Evolutionary conservation across 2,888 invertebrate species (phyloP), one percentile per base, ranked within the genome.

Genomic region (Meiosimyza decipiens): DNA sequence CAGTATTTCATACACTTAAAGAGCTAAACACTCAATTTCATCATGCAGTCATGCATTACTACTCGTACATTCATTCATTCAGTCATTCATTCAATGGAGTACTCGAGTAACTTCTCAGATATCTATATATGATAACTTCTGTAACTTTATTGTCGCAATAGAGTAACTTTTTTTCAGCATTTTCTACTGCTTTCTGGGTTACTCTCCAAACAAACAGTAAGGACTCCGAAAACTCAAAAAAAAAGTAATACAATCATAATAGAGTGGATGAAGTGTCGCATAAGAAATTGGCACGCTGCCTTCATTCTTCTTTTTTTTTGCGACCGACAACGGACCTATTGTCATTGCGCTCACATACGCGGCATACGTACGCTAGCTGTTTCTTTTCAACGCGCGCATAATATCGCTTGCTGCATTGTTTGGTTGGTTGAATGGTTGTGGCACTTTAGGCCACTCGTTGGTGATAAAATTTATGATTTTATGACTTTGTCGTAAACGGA

Each of bases 381-480:
- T 28, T 51, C 51, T 50, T 15, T 51, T n/a, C 5, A 22, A 51
- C 51, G 6, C 11, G 51, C 51, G 28, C 51, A 64, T 22, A 49
- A 2, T 40, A 1, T 18, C 47, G 11, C n/a, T 12, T 47, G 15
- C 51, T 18, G 40, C 9, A 33, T 47, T 5, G 33, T 16, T 52
- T 28, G 57, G 18, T 15, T 40, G 40, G 40, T 9, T 40, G 40
- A 9, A 9, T 40, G 40, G 40, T 7, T 40, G 40, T 40, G 40
- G 9, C 40, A 40, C 40, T 40, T 40, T 40, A 40, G 40, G 40
- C 33, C 66, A 52, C 54, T 66, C 54, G 52, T 47, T 55, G 49
- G 67, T 49, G 67, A 67, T 49, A 67, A 67, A 67, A 67, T 67
- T 57, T 57, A 57, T 57, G 67, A 55, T 67, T 51, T 57, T 47